A percentile compares a stretch with the other conserved stretches of the same genome.
phyloP scores from a whole-genome alignment of 2,113 vertebrate genomes.

The Heterotis niloticus region DNA sequence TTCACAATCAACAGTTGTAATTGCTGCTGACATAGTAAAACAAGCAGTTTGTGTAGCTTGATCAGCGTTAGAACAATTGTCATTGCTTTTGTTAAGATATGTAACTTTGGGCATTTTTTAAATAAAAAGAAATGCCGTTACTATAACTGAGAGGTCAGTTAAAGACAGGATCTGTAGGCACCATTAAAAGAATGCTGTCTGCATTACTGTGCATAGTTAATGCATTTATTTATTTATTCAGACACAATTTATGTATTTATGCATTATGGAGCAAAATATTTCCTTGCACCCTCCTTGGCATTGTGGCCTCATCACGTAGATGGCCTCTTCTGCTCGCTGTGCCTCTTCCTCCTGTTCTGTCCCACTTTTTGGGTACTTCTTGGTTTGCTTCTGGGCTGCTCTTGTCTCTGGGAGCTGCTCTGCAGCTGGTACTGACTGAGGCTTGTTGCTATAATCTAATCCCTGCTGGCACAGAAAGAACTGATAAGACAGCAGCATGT shows the following conservation, averaged over 20 bases:
- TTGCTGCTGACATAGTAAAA: neutral
- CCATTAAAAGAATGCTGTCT: neutral
- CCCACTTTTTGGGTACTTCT: neutral
- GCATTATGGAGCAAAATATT: neutral
- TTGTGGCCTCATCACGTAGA: neutral
- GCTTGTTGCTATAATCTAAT: neutral
- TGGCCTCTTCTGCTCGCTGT: neutral
- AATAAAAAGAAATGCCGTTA: neutral
- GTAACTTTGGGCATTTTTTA: neutral
- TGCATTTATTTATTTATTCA: neutral
- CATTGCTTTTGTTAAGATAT: neutral
- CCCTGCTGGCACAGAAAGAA: neutral
- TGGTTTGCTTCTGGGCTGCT: neutral
- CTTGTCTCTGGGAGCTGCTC: neutral
- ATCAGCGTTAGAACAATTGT: neutral
- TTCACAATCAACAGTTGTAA: neutral
- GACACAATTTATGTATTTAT: neutral
- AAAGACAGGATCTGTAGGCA: neutral
- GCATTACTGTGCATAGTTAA: neutral
- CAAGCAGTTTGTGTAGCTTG: neutral
- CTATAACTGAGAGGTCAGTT: neutral
- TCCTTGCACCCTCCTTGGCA: neutral
- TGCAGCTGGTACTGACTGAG: slow-evolving; percentile 6
- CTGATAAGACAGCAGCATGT: neutral
- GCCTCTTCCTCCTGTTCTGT: neutral